Evolutionary conservation across 2,888 invertebrate species (phyloP), one percentile per base, ranked within the genome.

Genomic region (Pandemis cinnamomeana): DNA sequence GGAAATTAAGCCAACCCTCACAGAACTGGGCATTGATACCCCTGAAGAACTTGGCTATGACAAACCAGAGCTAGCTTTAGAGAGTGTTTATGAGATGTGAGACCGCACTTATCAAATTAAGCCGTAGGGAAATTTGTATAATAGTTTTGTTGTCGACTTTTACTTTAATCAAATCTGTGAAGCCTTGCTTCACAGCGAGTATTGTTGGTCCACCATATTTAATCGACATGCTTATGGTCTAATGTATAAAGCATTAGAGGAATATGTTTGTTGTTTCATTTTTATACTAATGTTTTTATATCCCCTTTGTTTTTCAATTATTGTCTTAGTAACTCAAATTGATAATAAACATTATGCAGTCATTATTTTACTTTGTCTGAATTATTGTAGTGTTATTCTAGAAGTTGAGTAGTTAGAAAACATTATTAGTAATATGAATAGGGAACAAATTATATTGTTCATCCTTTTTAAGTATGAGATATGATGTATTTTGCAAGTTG

Each of bases 21-120:
- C 96, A 60, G 99, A 99, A 93, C 95, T 99, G 75, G 99, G 99
- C 64, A 96, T 99, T 81, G 96, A 96, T 71, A 99, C 99, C 46
- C 98, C 97, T 0, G 99, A 99, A 89, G 98, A 99, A 87, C 95
- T 99, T 84, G 99, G 99, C 77, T 99, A 98, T 85, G 99, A 99
- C 92, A 97, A 98, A 92, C 99, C 99, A 74, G 99, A 99, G 93
- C 94, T 99, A 89, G 98, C 97, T 77, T 95, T 98, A 79, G 92
- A 96, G 83, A 95, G 95, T 83, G 96, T 97, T 73, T 97, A 95
- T 85, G 96, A 97, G 75, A 95, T 96, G 83, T 95, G 95, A 91
- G 82, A 81, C 82, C 80, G 80, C 81, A 79, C 76, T 76, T 84
- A 82, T 82, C 83, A 84, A 81, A 83, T 82, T 87, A 89, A 87